Evolutionary conservation across 2,888 invertebrate species (phyloP).

Genomic region (Frankliniella fusca): DNA sequence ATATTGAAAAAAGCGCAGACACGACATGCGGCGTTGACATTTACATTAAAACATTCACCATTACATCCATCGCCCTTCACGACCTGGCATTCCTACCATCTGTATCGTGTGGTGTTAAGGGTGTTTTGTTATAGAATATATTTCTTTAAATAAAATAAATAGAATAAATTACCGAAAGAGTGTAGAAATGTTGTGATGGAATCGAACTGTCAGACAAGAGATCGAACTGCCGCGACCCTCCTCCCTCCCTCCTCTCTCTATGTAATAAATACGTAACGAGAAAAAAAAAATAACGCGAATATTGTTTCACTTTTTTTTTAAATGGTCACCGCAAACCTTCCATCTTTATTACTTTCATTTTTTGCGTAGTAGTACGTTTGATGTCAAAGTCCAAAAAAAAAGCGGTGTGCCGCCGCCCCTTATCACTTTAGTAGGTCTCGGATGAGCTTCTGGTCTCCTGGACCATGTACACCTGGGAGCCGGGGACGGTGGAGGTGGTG

Average conservation of each 20-base stretch:
- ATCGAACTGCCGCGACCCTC: background rate
- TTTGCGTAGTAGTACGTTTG: background rate
- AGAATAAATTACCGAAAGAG: background rate
- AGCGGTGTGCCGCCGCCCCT: background rate
- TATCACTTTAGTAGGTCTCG: conserved; percentile 13
- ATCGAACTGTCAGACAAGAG: conserved; percentile 24
- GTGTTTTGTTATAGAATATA: background rate
- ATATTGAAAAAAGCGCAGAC: background rate
- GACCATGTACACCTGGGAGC: conserved; percentile 85
- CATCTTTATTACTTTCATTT: conserved; percentile 8
- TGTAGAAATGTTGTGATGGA: conserved; percentile 21
- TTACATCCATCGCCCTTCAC: background rate
- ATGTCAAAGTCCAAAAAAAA: too few species aligned
- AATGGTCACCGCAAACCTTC: conserved; percentile 10
- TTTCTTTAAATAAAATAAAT: background rate
- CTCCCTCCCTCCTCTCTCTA: background rate
- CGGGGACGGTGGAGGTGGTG: conserved; percentile 87
- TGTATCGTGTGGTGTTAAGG: background rate
- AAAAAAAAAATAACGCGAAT: conserved; percentile 18
- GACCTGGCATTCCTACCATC: background rate
- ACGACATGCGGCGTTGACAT: background rate
- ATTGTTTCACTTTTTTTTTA: background rate
- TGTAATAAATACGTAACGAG: conserved; percentile 2
- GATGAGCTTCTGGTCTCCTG: conserved; percentile 66
- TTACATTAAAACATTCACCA: background rate